Conservation (phyloP, 2,797 vertebrate species). For the Chaetophractus vellerosus region DNA sequence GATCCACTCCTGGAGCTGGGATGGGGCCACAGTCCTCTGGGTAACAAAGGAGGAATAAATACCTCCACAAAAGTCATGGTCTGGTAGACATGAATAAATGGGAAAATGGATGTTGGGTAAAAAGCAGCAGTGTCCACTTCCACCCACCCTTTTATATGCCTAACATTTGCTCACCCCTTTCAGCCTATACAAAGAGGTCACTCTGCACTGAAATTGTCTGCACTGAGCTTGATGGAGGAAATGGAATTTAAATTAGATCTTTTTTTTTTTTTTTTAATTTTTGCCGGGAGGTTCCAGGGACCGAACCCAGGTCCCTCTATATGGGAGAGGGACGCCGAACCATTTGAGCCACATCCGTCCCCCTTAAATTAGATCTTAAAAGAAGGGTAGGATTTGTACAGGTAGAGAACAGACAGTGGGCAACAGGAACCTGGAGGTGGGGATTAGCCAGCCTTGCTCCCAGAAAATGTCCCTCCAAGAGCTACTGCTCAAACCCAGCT, state of each 20-base stretch:
- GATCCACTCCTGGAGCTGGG: background rate
- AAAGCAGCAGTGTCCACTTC: background rate
- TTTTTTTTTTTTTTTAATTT: too few species aligned
- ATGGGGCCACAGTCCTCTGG: background rate
- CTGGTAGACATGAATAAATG: constrained; percentile 17
- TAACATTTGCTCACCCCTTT: background rate
- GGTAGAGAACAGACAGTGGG: background rate
- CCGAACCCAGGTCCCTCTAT: too few species aligned
- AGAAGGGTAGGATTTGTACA: background rate
- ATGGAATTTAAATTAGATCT: background rate
- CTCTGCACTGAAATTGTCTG: background rate
- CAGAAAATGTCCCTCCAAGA: background rate
- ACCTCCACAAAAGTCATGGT: background rate
- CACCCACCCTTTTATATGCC: background rate
- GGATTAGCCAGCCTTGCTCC: background rate
- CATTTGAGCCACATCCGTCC: too few species aligned
- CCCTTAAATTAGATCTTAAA: background rate
- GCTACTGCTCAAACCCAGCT: background rate
- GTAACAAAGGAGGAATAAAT: background rate
- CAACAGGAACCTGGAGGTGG: background rate
- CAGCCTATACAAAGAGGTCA: background rate
- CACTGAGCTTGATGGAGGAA: background rate
- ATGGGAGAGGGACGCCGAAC: too few species aligned
- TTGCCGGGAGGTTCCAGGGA: too few species aligned
- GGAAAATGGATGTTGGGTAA: background rate